These are phyloP conservation scores for Vireo altiloquus DNA, from an alignment of 2,113 vertebrate genomes.

Conservation along the genomic window DNA sequence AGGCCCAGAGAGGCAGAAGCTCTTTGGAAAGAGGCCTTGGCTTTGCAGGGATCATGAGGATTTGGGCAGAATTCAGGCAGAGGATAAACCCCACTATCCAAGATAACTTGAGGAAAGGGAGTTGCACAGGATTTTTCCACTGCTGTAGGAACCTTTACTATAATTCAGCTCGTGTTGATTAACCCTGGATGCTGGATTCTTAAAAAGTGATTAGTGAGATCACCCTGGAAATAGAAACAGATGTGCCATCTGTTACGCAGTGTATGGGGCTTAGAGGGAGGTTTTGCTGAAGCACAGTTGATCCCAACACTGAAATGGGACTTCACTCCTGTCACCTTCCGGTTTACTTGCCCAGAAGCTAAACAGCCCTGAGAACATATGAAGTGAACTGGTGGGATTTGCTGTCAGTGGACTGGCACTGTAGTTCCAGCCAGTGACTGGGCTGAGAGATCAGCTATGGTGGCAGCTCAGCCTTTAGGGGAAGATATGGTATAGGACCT, in stretches of 20 bases:
- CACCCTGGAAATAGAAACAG: slow-evolving; percentile 44
- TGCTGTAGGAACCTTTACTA: not conserved
- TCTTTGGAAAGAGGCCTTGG: not conserved
- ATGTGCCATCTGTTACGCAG: slow-evolving; percentile 9
- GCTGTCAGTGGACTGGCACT: not conserved
- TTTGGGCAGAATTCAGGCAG: not conserved
- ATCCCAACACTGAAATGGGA: not conserved
- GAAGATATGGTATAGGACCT: not conserved
- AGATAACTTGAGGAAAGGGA: not conserved
- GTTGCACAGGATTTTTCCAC: not conserved
- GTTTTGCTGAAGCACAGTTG: not conserved
- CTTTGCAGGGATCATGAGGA: not conserved
- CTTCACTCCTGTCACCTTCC: not conserved
- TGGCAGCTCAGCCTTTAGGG: not conserved
- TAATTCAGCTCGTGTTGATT: slow-evolving; percentile 48
- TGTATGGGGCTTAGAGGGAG: not conserved
- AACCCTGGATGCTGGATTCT: slow-evolving; percentile 39
- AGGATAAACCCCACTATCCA: not conserved
- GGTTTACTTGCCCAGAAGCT: not conserved
- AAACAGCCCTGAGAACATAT: not conserved
- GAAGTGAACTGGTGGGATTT: not conserved
- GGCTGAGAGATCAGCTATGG: not conserved
- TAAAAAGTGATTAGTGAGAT: slow-evolving; percentile 58
- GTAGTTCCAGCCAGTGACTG: not conserved
- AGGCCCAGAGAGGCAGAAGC: not conserved